Evolutionary conservation across 23 tunicate genomes (phyloP).

Genomic region (Clavelina lepadiformis): DNA sequence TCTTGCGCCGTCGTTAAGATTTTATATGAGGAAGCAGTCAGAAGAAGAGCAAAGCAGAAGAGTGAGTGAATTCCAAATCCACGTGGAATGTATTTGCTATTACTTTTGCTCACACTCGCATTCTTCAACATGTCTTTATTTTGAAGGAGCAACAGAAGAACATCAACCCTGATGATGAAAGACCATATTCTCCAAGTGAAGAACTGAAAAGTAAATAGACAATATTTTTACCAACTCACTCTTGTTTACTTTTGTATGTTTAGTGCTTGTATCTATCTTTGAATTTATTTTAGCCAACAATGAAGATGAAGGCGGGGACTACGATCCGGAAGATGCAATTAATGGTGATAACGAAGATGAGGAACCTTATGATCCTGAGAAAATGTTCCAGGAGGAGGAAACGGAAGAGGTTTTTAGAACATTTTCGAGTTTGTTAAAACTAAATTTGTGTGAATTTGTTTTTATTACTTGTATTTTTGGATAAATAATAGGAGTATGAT

Average conservation of each 20-base stretch:
- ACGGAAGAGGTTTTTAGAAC: neutral
- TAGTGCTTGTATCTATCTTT: neutral
- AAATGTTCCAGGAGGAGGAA: constrained; percentile 29
- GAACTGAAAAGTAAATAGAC: no score
- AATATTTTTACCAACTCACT: no score
- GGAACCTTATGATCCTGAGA: constrained; percentile 69
- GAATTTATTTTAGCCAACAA: constrained; percentile 8
- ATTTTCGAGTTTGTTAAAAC: neutral
- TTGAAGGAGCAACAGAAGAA: no score
- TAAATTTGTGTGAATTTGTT: neutral
- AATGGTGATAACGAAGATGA: constrained; percentile 37
- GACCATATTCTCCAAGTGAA: constrained; percentile 25
- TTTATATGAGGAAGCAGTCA: constrained; percentile 60
- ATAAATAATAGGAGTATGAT: constrained; percentile 42
- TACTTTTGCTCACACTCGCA: neutral
- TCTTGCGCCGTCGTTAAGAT: constrained; percentile 51
- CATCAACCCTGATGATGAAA: no score
- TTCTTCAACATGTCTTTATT: neutral
- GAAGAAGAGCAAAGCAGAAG: constrained; percentile 39
- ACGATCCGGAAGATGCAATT: constrained; percentile 55
- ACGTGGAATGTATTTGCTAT: neutral
- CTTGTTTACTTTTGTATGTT: no score
- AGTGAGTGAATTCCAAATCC: neutral
- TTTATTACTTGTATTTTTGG: neutral
- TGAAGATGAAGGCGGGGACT: constrained; percentile 48